Conservation (phyloP, 2,888 invertebrate species). For the Cremastobaeus sp. region DNA sequence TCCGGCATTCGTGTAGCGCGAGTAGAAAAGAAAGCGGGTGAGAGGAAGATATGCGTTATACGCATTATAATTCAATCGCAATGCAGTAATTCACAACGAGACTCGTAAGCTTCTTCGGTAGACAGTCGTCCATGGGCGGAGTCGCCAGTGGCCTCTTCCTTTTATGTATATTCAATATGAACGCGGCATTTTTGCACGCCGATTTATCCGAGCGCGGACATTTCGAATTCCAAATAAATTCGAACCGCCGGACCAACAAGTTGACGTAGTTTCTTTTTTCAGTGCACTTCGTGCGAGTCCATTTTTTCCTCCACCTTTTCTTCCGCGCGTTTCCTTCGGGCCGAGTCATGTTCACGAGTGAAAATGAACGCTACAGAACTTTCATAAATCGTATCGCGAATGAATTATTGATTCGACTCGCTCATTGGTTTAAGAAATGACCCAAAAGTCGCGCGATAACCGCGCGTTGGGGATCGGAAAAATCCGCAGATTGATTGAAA, state of each 20-base stretch:
- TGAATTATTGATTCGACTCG: conserved; percentile 2
- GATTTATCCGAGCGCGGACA: too few species aligned
- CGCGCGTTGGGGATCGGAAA: conserved; percentile 35
- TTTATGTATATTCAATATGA: conserved; percentile 68
- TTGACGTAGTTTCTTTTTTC: too few species aligned
- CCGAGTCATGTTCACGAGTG: neutral
- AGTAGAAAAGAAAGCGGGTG: conserved; percentile 53
- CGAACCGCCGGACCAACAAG: too few species aligned
- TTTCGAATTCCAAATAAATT: too few species aligned
- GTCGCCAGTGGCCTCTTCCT: conserved; percentile 67
- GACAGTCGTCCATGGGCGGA: conserved; percentile 71
- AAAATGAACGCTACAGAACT: neutral
- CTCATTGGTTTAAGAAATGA: conserved; percentile 49
- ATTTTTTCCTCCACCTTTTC: too few species aligned
- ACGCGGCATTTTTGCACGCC: conserved; percentile 10
- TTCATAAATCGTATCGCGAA: too few species aligned
- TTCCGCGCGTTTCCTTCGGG: neutral
- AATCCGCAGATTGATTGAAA: conserved; percentile 41
- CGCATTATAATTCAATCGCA: conserved; percentile 74
- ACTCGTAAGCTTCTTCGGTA: conserved; percentile 71
- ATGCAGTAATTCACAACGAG: conserved; percentile 73
- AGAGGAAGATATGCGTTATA: conserved; percentile 68
- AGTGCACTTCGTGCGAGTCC: too few species aligned
- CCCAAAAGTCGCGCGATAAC: conserved; percentile 39
- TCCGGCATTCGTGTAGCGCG: conserved; percentile 49